Conservation (phyloP, 1,140 invertebrate genomes). For the Zaprionus gabonicus region DNA sequence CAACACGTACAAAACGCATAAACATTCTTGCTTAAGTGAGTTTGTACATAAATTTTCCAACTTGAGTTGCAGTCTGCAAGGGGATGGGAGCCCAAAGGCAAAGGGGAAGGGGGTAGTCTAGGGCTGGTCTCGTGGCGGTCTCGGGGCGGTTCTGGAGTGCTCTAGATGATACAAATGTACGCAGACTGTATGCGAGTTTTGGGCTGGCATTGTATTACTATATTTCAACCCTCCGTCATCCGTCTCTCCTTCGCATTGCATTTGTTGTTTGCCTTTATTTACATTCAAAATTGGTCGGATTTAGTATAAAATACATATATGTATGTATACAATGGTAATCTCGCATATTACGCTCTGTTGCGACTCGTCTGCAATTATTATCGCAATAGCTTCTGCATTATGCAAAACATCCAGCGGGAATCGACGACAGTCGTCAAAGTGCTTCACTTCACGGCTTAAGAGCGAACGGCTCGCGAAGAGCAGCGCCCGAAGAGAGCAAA, state of each 20-base stretch:
- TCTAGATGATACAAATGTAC: constrained; percentile 43
- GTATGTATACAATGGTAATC: background rate
- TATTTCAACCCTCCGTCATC: background rate
- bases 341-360: background rate
- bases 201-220: background rate
- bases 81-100: background rate
- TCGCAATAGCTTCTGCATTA: constrained; percentile 36
- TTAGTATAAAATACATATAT: background rate
- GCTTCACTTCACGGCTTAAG: constrained; percentile 57
- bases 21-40: constrained; percentile 82
- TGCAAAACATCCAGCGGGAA: constrained; percentile 41
- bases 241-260: background rate
- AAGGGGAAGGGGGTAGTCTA: background rate
- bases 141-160: background rate
- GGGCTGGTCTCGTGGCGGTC: no score
- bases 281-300: background rate
- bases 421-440: constrained; percentile 17
- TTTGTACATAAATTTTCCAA: constrained; percentile 79
- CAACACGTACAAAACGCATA: constrained; percentile 81
- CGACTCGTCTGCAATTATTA: constrained; percentile 26
- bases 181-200: constrained; percentile 54
- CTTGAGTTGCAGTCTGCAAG: constrained; percentile 67
- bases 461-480: constrained; percentile 41
- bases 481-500: background rate
- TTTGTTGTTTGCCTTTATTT: background rate